phyloP scores from a whole-genome alignment of 2,888 invertebrate species.

The Corbicula japonica region DNA sequence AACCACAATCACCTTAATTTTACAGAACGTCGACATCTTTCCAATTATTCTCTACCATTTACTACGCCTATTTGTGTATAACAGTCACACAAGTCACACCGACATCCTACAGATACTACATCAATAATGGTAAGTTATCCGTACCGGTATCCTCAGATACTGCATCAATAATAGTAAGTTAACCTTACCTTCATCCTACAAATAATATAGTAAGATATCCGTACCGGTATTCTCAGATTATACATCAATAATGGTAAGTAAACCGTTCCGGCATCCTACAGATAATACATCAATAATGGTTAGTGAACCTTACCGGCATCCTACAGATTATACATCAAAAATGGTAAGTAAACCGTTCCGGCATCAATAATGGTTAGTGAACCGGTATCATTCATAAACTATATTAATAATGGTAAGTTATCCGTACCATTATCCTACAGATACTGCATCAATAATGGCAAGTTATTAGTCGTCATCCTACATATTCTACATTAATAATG shows the following conservation, averaged over 20 bases:
- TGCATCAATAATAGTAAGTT: conserved; percentile 32
- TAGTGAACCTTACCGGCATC: neutral
- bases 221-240: neutral
- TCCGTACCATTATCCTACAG: too few relatives aligned
- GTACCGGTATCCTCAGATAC: conserved; percentile 56
- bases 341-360: neutral
- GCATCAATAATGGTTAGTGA: neutral
- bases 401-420: too few relatives aligned
- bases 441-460: too few relatives aligned
- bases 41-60: conserved; percentile 22
- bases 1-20: neutral
- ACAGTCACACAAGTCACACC: conserved; percentile 50
- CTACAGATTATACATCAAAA: too few relatives aligned
- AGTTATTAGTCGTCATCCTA: too few relatives aligned
- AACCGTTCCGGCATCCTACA: neutral
- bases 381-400: too few relatives aligned
- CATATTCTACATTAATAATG: too few relatives aligned
- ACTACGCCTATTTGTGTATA: conserved; percentile 63
- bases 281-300: neutral
- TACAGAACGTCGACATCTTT: conserved; percentile 56
- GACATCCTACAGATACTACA: too few relatives aligned
- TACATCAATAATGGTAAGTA: neutral
- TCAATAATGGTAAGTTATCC: too few relatives aligned
- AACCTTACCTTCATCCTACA: neutral
- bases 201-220: neutral